These are phyloP conservation scores for Gadopsis marmoratus DNA, from an alignment of 2,797 vertebrate species.

Conservation along the genomic window DNA sequence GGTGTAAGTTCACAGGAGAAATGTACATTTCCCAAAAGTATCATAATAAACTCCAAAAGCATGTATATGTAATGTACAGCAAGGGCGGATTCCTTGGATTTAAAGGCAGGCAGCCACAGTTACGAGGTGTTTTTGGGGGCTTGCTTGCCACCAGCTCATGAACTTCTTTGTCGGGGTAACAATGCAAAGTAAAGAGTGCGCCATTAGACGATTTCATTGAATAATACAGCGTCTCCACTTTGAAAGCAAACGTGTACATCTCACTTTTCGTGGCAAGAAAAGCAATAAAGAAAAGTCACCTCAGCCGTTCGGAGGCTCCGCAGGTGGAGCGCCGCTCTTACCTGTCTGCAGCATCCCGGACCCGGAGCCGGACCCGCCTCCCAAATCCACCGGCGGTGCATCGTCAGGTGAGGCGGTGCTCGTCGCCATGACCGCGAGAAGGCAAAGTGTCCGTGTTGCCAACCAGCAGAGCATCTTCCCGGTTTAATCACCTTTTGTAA, in stretches of 20 bases:
- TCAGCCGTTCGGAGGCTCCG: background rate
- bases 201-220: background rate
- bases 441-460: constrained; percentile 56
- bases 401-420: constrained; percentile 32
- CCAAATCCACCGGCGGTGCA: constrained; percentile 44
- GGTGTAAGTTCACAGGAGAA: background rate
- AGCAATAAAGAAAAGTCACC: no score
- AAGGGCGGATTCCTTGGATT: background rate
- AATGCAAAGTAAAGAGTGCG: background rate
- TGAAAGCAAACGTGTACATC: background rate
- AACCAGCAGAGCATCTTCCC: constrained; percentile 58
- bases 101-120: background rate
- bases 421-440: constrained; percentile 48
- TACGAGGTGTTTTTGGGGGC: background rate
- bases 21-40: background rate
- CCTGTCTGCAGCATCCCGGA: constrained; percentile 81
- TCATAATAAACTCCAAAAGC: background rate
- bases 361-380: constrained; percentile 82
- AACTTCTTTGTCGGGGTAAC: background rate
- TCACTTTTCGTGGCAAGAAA: no score
- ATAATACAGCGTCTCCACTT: background rate
- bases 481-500: background rate
- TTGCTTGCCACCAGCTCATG: background rate
- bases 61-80: background rate
- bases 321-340: constrained; percentile 57